Base-by-base conservation (phyloP, 2,113 vertebrate species). In the Ia io region DNA sequence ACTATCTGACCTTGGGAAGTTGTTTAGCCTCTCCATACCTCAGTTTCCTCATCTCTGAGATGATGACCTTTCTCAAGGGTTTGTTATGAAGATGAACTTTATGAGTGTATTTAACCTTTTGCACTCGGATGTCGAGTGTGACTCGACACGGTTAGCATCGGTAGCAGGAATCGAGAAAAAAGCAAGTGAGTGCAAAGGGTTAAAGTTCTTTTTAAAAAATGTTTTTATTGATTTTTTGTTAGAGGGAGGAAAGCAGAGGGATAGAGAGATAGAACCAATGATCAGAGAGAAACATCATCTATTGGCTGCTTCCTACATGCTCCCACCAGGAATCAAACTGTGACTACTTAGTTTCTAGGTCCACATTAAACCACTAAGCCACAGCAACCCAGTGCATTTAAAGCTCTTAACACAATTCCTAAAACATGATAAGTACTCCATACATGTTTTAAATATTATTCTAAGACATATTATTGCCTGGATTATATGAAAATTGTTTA, bases 31-130 rank as follows among this genome's bases (percentile, higher is more conserved):
- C 22, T 70, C 18, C 25, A 18, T 59, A 20, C 18, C 22, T 95
- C 74, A 79, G 17, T 85, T 87, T 94, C 32, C 37, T 63, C 22
- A 59, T 78, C 44, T 90, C 32, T 78, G 12, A 82, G 20, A 61
- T 77, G 6, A 32, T 28, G n/a, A 40, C 16, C 2, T 73, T 42
- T n/a, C n/a, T 78, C 6, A 59, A 35, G 10, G 30, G 10, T 85
- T 56, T 71, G 53, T 87, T 91, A 23, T 32, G 14, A 65, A 85
- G 37, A 84, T 84, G 74, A 84, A 30, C 32, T 84, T 56, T 35
- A 76, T 80, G 49, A 44, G 18, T 88, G 42, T 40, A 85, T 65
- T 93, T 93, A n/a, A n/a, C n/a, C n/a, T n/a, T n/a, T n/a, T n/a
- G n/a, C n/a, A n/a, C n/a, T n/a, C n/a, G n/a, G n/a, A n/a, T n/a